Conservation (phyloP, 1,140 invertebrate species). For the Akabosia matsudoensis region DNA sequence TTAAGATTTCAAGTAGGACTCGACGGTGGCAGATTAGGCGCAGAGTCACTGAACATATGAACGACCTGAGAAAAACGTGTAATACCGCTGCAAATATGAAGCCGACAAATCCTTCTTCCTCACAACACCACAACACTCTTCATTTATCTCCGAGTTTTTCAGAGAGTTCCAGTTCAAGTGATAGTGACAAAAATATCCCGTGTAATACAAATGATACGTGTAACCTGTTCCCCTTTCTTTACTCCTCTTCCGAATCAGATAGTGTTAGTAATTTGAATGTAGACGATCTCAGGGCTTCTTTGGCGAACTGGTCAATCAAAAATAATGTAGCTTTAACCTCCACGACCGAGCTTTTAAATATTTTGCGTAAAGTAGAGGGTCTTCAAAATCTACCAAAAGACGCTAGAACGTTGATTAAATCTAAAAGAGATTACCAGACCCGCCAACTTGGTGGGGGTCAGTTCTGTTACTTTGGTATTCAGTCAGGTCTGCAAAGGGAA, state of each 20-base stretch:
- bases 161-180: neutral
- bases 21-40: too few relatives aligned
- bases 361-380: neutral
- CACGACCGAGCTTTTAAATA: neutral
- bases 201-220: neutral
- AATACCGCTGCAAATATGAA: too few relatives aligned
- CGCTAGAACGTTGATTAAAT: neutral
- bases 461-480: conserved; percentile 14
- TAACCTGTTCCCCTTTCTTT: neutral
- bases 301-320: neutral
- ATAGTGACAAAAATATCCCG: neutral
- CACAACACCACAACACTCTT: neutral
- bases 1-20: too few relatives aligned
- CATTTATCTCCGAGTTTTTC: neutral
- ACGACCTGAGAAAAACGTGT: too few relatives aligned
- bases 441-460: neutral
- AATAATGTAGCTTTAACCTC: neutral
- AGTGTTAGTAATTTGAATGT: neutral
- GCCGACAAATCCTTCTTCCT: too few relatives aligned
- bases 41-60: neutral
- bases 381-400: neutral
- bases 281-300: neutral
- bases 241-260: neutral
- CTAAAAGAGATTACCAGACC: neutral
- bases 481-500: neutral